Conservation (phyloP, 2,888 invertebrate species). For the Ichneumoninae sp. region DNA sequence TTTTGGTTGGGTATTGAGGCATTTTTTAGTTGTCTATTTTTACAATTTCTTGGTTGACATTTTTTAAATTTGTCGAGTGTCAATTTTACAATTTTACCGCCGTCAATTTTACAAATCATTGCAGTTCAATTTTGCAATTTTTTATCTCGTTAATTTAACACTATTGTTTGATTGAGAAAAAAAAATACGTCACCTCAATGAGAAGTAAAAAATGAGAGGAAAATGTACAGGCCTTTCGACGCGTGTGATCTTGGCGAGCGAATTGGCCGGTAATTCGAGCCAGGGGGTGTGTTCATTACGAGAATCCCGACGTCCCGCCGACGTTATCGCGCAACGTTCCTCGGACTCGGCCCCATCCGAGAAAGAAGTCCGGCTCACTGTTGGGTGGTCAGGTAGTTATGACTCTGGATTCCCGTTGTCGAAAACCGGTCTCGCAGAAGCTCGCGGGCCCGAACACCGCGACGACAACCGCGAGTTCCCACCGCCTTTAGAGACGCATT, state of each 20-base stretch:
- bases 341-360: background rate
- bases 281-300: background rate
- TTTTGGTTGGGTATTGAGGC: no score
- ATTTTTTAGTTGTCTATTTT: no score
- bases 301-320: background rate
- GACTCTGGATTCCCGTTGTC: constrained; percentile 38
- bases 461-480: constrained; percentile 32
- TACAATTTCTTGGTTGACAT: no score
- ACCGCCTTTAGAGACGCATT: constrained; percentile 36
- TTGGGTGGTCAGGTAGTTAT: constrained; percentile 49
- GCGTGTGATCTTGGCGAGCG: background rate
- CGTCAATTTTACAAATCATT: no score
- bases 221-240: background rate
- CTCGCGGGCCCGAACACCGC: constrained; percentile 30
- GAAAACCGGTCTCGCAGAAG: constrained; percentile 50
- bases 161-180: no score
- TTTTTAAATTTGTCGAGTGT: no score
- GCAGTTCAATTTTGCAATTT: no score
- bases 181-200: no score
- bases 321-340: background rate
- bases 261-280: background rate
- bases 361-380: background rate
- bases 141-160: no score
- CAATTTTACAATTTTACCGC: no score
- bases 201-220: no score